phyloP scores from a whole-genome alignment of 1,140 invertebrate species.

The Thaumetopoea pityocampa region DNA sequence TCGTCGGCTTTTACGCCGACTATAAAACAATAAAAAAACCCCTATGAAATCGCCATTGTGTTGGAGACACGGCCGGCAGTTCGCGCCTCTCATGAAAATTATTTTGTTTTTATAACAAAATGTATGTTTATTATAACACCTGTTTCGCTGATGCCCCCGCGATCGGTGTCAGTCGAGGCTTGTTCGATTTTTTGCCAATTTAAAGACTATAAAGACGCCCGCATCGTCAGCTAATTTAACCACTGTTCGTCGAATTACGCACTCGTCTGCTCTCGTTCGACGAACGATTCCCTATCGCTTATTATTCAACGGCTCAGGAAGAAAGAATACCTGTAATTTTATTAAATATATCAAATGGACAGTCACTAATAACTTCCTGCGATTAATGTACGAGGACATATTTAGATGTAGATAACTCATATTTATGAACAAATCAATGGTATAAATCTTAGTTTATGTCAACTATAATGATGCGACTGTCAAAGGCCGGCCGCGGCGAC shows the following conservation, averaged over 20 bases:
- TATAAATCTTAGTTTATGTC: constrained; percentile 71
- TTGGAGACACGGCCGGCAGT: constrained; percentile 68
- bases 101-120: constrained; percentile 74
- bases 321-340: no score
- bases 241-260: constrained; percentile 67
- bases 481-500: constrained; percentile 63
- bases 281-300: constrained; percentile 24
- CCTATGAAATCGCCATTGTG: constrained; percentile 72
- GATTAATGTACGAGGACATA: neutral
- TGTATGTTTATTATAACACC: constrained; percentile 76
- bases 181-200: constrained; percentile 75
- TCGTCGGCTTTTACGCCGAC: constrained; percentile 67
- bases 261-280: constrained; percentile 52
- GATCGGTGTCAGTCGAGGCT: constrained; percentile 68
- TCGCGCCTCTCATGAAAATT: constrained; percentile 75
- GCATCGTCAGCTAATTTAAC: constrained; percentile 71
- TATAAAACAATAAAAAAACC: constrained; percentile 63
- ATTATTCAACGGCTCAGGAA: no score
- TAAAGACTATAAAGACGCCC: constrained; percentile 73
- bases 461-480: constrained; percentile 68
- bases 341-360: neutral
- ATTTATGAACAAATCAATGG: constrained; percentile 68
- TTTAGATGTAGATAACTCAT: constrained; percentile 48
- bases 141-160: constrained; percentile 72
- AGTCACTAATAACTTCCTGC: neutral